A percentile compares a stretch with the other conserved stretches of the same genome.
Evolutionary conservation across 2,797 vertebrate genomes (phyloP).

Genomic region (Chloroceryle inda): DNA sequence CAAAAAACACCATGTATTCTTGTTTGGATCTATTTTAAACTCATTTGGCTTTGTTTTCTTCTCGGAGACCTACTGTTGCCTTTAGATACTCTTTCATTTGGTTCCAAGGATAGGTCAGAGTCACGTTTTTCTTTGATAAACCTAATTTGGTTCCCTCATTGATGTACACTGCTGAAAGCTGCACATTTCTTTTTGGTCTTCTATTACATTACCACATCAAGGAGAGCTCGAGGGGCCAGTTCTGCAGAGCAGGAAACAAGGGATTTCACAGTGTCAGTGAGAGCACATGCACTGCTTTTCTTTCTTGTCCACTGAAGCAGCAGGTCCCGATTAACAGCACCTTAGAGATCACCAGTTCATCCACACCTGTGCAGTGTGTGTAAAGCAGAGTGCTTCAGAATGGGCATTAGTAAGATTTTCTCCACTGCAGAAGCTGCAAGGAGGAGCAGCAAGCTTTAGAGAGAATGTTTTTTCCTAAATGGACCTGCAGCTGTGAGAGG

Average conservation of each 20-base stretch:
- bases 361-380: neutral
- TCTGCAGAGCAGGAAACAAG: neutral
- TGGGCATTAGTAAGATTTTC: neutral
- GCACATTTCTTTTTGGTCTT: neutral
- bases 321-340: neutral
- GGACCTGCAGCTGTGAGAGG: neutral
- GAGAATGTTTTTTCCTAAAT: neutral
- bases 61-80: constrained; percentile 20
- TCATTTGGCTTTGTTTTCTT: constrained; percentile 47
- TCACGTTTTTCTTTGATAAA: constrained; percentile 48
- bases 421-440: neutral
- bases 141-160: constrained; percentile 12
- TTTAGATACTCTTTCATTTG: constrained; percentile 52
- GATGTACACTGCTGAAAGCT: neutral
- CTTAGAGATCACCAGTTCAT: neutral
- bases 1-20: neutral
- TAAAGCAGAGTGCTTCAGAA: neutral
- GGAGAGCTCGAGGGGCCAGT: neutral
- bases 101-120: constrained; percentile 54
- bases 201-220: constrained; percentile 9
- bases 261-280: neutral
- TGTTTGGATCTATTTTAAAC: constrained; percentile 53
- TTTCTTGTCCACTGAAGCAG: neutral
- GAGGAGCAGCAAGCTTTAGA: neutral
- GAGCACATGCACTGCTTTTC: neutral